These are phyloP conservation scores for Caretta caretta DNA, from an alignment of 2,113 vertebrate species.

Conservation along the genomic window DNA sequence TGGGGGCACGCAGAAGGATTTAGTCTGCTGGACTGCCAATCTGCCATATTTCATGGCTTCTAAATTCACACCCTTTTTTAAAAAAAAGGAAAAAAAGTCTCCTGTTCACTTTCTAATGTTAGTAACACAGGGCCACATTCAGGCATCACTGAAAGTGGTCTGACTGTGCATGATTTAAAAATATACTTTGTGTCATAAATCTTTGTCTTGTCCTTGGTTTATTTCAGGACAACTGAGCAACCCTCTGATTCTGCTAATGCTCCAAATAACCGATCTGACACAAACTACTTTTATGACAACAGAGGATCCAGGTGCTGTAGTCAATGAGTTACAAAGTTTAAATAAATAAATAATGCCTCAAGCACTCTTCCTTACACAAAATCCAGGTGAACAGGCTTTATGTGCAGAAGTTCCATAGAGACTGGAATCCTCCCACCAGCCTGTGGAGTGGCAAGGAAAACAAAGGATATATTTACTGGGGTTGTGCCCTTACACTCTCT, in stretches of 20 bases:
- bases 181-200: background rate
- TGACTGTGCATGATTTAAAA: background rate
- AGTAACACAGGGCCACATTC: background rate
- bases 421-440: background rate
- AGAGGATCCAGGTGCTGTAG: constrained; percentile 62
- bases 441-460: background rate
- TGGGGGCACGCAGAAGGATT: background rate
- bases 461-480: background rate
- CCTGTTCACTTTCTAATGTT: background rate
- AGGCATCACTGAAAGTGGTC: background rate
- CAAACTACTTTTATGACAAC: constrained; percentile 12
- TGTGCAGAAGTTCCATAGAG: background rate
- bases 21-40: background rate
- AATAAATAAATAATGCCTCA: background rate
- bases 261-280: constrained; percentile 4
- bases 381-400: background rate
- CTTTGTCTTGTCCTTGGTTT: background rate
- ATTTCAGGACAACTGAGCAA: constrained; percentile 48
- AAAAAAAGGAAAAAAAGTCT: background rate
- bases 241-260: background rate
- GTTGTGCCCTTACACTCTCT: background rate
- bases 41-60: background rate
- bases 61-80: background rate
- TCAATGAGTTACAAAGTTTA: background rate
- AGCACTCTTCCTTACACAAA: background rate